These are phyloP conservation scores for Turdus rufiventris DNA, from an alignment of 2,113 vertebrate species.

Conservation along the genomic window DNA sequence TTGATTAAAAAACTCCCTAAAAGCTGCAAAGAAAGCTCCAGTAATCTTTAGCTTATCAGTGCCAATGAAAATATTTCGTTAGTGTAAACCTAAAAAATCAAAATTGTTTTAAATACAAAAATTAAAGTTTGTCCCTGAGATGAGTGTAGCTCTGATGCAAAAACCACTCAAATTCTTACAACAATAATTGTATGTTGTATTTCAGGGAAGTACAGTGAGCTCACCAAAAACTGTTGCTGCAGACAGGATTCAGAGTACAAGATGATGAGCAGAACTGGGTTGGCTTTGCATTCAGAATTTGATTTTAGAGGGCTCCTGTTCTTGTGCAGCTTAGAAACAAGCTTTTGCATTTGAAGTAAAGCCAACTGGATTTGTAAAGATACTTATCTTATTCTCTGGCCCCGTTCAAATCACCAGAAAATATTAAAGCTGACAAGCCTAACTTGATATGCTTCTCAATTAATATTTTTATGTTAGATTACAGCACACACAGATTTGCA, in stretches of 20 bases:
- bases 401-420: conserved; percentile 1
- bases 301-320: not conserved
- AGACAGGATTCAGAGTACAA: not conserved
- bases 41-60: not conserved
- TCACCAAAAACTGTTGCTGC: not conserved
- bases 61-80: not conserved
- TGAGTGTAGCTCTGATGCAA: not conserved
- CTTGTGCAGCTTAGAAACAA: not conserved
- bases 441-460: not conserved
- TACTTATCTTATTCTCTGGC: conserved; percentile 24
- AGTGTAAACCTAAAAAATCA: not conserved
- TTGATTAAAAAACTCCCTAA: not conserved
- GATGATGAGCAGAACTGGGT: conserved; percentile 11
- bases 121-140: not conserved
- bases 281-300: conserved; percentile 22
- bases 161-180: not conserved
- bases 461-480: not conserved
- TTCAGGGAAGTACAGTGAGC: not conserved
- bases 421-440: conserved; percentile 25
- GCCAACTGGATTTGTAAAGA: conserved; percentile 28
- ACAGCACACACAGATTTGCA: not conserved
- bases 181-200: not conserved
- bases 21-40: not conserved
- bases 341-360: conserved; percentile 14
- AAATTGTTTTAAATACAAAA: not conserved